Percentiles rank a stretch among this genome's conserved stretches.
Evolutionary conservation across 2,888 invertebrate genomes (phyloP).

Genomic region (Oegoconia quadripuncta): DNA sequence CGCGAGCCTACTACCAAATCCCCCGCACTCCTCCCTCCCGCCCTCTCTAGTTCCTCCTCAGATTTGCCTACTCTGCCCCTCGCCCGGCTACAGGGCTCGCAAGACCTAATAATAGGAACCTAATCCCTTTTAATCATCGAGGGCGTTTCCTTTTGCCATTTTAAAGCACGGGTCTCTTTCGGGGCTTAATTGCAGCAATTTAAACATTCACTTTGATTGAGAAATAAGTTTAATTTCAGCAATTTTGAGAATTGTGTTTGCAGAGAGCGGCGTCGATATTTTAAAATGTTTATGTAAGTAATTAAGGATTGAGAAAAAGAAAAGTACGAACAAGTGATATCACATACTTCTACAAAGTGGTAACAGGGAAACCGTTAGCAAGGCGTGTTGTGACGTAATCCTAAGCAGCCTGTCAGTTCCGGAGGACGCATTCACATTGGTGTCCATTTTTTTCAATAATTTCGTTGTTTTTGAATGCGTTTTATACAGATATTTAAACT

Average conservation of each 20-base stretch:
- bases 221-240: constrained; percentile 6
- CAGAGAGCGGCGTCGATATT: not conserved
- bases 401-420: constrained; percentile 34
- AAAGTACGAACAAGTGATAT: not conserved
- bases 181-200: no score
- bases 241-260: not conserved
- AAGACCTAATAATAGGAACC: constrained; percentile 36
- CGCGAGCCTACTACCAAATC: constrained; percentile 48
- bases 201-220: no score
- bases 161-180: no score
- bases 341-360: constrained; percentile 10
- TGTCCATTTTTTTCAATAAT: no score
- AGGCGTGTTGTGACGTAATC: constrained; percentile 52
- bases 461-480: no score
- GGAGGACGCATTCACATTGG: constrained; percentile 30
- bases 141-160: constrained; percentile 6
- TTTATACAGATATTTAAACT: no score
- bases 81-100: constrained; percentile 39
- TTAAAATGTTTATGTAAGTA: not conserved
- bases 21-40: constrained; percentile 38
- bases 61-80: constrained; percentile 55
- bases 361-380: constrained; percentile 62
- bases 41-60: constrained; percentile 29
- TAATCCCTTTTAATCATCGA: constrained; percentile 22
- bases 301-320: not conserved